Evolutionary conservation across 92 coral and sea anemone species (phyloP), one percentile per base, ranked within the genome.

Genomic region (Plumapathes pennacea): DNA sequence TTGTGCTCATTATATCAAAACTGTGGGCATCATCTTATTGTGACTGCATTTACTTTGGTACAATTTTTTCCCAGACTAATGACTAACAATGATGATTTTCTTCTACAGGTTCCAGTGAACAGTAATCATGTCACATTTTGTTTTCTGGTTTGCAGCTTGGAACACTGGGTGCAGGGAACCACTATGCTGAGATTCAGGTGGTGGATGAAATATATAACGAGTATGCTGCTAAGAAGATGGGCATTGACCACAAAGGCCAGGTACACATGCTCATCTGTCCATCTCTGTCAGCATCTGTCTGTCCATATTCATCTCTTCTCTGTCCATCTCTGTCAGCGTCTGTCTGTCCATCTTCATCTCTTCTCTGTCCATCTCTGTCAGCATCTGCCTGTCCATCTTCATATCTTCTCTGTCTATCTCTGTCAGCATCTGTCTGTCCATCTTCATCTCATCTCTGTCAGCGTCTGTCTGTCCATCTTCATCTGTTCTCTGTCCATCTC

Each of bases 151-250:
- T 61, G 62, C 36, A 92, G 98, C 98, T 92, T 14, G 98, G 98
- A 0, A 92, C 98, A 4, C 89, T 92, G 25, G 98, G 98, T 11
- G 98, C 98, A 19, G 98, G 98, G 11, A 92, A 92, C 59, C 98
- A 92, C 71, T 92, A 92, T 47, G 96, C 98, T 10, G 98, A 92
- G 54, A 88, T 92, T 37, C 98, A 92, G 54, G 94, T 88, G n/a
- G 98, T 92, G 1, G 98, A 92, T 68, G 96, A 88, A 33, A 92
- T 92, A 18, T 92, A 65, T 52, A 62, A 92, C 40, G 77, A 54
- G 19, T 77, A 79, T 70, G 96, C 98, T 46, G 98, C 98, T n/a
- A 92, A 88, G 66, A 92, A 92, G 46, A 92, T 92, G 98, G 98
- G 98, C 32, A 71, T 92, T n/a, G 98, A 92, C 63, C 98, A 80